Conservation (phyloP, 2,888 invertebrate species). For the Xanthia icteritia region DNA sequence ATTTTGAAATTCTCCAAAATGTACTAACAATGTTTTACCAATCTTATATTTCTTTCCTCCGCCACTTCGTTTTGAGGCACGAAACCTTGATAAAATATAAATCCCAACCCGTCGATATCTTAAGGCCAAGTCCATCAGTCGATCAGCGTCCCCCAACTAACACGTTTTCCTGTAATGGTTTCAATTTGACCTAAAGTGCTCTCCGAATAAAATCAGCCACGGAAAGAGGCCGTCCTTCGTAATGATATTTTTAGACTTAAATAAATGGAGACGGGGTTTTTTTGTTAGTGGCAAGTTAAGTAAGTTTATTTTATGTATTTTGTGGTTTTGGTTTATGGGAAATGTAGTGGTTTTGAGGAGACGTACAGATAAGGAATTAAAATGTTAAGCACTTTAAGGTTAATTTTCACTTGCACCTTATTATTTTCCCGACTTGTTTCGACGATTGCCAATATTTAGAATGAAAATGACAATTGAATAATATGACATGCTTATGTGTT, state of each 20-base stretch:
- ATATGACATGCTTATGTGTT: neutral
- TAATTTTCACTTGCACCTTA: neutral
- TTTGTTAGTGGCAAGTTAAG: slow-evolving; percentile 31
- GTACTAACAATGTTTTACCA: neutral
- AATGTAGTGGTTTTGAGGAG: neutral
- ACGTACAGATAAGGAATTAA: neutral
- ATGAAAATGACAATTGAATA: neutral
- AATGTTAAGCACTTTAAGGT: neutral
- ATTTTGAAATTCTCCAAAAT: neutral
- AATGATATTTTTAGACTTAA: slow-evolving; percentile 68
- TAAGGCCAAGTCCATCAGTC: slow-evolving; percentile 66
- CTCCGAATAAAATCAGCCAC: slow-evolving; percentile 71
- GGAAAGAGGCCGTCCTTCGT: slow-evolving; percentile 61
- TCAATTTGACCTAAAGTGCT: slow-evolving; percentile 80
- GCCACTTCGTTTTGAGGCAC: neutral
- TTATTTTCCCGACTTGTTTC: neutral
- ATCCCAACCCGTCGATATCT: slow-evolving; percentile 31
- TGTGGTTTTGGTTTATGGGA: neutral
- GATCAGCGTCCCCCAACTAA: slow-evolving; percentile 73
- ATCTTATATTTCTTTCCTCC: neutral
- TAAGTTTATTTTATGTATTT: slow-evolving; percentile 13
- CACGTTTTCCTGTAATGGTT: slow-evolving; percentile 79
- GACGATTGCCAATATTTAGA: neutral
- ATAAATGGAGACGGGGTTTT: slow-evolving; percentile 54
- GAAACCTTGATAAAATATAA: slow-evolving; percentile 45